Evolutionary conservation across 2,888 invertebrate species (phyloP), one percentile per base, ranked within the genome.

Genomic region (Troides oblongomaculatus): DNA sequence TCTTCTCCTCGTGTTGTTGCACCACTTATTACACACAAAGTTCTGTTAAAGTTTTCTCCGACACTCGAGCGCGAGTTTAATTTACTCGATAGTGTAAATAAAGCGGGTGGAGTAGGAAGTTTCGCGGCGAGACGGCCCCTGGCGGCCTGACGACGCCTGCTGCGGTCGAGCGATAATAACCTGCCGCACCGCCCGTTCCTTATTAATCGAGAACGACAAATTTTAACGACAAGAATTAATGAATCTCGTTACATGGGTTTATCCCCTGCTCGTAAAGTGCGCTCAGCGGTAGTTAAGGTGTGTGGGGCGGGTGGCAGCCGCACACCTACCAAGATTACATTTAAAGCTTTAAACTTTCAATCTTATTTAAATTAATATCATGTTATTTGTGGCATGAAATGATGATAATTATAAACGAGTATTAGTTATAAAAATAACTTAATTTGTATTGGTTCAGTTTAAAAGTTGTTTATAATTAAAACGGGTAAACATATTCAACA

Each of bases 161-260:
- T 87, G 90, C 87, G 91, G 92, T 89, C 89, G 84, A 86, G 85
- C 87, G 91, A 90, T 90, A 92, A 92, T 92, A 92, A 92, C 90
- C 89, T 89, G 81, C 84, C 83, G 83, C 86, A 82, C 85, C 85
- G 82, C 84, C 83, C 83, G 86, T 88, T 91, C 91, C 92, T 93
- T 93, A 93, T 93, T 93, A 93, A 93, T 93, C 91, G 93, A 90
- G 92, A 91, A 93, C 93, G 92, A 93, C 93, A 93, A 93, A 93
- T 93, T 93, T 93, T 93, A 93, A 93, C 93, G 93, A 93, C 93
- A 93, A 92, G 92, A 93, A 93, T 93, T 93, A 93, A 93, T 93
- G 93, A 92, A 92, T 93, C 93, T 93, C 93, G 92, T 93, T 93
- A 93, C 92, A 90, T 83, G 93, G 93, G 93, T 93, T 93, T 93